phyloP scores from a whole-genome alignment of 2,888 invertebrate species.

The Cynaeus angustus region DNA sequence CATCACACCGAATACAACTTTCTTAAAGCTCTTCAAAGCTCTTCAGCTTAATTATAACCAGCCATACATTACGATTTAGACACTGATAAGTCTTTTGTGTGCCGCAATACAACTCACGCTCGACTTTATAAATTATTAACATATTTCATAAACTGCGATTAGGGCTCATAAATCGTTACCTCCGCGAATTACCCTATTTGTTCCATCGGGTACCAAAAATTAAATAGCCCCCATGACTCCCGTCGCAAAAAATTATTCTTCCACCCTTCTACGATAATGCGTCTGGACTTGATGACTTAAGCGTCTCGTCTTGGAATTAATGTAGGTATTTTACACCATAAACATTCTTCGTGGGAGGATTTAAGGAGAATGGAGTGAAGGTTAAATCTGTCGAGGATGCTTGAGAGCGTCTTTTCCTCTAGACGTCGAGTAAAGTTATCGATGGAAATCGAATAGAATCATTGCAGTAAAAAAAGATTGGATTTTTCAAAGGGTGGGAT shows the following conservation, averaged over 20 bases:
- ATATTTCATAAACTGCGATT: conserved; percentile 5
- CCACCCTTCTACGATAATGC: background rate
- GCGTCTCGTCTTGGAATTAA: background rate
- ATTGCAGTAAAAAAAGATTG: background rate
- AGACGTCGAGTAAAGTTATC: background rate
- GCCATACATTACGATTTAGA: background rate
- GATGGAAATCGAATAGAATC: conserved; percentile 2
- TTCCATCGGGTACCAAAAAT: background rate
- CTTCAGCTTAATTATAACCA: conserved; percentile 2
- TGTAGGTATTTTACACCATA: background rate
- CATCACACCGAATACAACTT: too few relatives aligned
- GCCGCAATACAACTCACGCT: conserved; percentile 7
- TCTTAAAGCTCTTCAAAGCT: conserved; percentile 5
- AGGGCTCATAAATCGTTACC: conserved; percentile 3
- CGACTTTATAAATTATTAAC: conserved; percentile 7
- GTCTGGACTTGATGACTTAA: conserved; percentile 7
- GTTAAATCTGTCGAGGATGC: background rate
- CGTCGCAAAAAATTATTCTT: background rate
- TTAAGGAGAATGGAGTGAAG: background rate
- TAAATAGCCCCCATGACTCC: background rate
- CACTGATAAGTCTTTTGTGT: conserved; percentile 6
- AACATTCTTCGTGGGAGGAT: conserved; percentile 6
- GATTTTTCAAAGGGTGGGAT: background rate
- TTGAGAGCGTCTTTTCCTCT: conserved; percentile 4
- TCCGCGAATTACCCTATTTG: background rate